Evolutionary conservation across 2,113 vertebrate species (phyloP).

Genomic region (Cryptoleucopteryx plumbea): DNA sequence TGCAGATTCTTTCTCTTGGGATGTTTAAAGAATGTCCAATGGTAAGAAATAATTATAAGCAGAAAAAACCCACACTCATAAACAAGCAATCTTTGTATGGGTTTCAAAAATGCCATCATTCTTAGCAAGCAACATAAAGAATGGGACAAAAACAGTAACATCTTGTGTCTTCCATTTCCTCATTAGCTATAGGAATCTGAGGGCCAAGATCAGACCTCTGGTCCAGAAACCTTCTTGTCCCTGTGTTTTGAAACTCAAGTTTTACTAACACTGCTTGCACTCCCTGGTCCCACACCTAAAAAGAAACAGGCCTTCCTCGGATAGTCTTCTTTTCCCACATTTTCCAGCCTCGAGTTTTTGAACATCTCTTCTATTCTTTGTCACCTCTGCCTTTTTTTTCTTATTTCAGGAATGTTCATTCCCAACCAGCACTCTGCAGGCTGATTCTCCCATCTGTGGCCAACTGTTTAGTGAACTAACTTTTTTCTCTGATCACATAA

Average conservation of each 20-base stretch:
- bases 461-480: background rate
- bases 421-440: background rate
- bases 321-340: background rate
- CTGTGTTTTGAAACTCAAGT: background rate
- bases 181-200: background rate
- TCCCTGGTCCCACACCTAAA: background rate
- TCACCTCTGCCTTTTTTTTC: background rate
- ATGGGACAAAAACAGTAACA: background rate
- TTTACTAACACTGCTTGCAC: background rate
- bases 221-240: background rate
- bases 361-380: background rate
- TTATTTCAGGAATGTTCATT: background rate
- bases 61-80: background rate
- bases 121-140: background rate
- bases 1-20: background rate
- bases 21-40: background rate
- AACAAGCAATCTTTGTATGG: rapidly evolving
- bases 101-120: background rate
- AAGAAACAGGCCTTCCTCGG: background rate
- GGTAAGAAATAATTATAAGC: background rate
- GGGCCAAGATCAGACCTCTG: background rate
- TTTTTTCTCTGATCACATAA: background rate
- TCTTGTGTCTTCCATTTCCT: background rate
- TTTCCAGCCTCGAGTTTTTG: background rate
- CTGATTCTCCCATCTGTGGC: background rate